Base-by-base conservation (phyloP, 2,888 invertebrate genomes). In the Netelia inedita region DNA sequence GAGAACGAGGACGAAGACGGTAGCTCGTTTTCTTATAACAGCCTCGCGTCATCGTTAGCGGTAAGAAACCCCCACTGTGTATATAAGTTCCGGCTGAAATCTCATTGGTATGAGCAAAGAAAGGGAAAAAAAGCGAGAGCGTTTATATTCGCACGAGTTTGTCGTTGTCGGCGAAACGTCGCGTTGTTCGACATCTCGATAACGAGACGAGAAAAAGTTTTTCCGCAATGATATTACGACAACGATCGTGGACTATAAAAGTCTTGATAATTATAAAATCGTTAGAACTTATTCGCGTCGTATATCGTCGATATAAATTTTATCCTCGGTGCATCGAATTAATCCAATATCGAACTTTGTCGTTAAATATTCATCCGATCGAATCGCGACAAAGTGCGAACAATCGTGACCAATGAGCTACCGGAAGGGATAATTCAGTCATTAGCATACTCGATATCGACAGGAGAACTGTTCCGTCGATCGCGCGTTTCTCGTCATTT, bases 11-110 rank as follows among this genome's bases (percentile, higher is more conserved):
- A 68, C 50, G 46, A 16, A 59, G 50, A 78, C 46, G 69, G 57
- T 10, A 2, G 23, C 21, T 65, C 19, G 21, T 35, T 65, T 41
- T 61, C 59, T 35, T 21, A 43, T 74, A 74, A 69, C 41, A 59
- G 11, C 61, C 55, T n/a, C 55, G 19, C 55, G 50, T 57, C 71
- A 74, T 74, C 79, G 74, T 50, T 79, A 46, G 14, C 55, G 53
- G n/a, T 10, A 35, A 46, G 57, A 46, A 83, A 61, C 53, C 59
- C 28, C 61, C 28, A 19, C 28, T 10, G 69, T 16, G n/a, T 65
- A 10, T 65, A n/a, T 21, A 63, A 53, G 8, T 14, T 21, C 21
- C 50, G 21, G 11, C 8, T 21, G 53, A 61, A 61, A 35, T 79
- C 21, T 53, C n/a, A 14, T 6, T 41, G 46, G 61, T 53, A 41